These are phyloP conservation scores for Pycnonotus jocosus DNA, from an alignment of 2,113 vertebrate genomes.

Conservation along the genomic window DNA sequence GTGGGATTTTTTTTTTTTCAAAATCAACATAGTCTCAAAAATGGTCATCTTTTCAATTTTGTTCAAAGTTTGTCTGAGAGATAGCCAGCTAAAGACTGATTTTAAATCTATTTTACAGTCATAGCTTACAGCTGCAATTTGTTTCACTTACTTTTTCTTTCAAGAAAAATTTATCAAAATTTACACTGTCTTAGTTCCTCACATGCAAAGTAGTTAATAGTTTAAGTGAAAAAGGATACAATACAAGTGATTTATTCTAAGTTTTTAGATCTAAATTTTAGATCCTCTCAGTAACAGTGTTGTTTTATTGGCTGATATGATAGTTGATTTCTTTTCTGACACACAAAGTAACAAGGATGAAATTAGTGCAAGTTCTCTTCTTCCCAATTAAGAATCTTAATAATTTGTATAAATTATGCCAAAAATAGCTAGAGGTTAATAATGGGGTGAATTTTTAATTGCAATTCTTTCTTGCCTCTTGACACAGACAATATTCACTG, in stretches of 20 bases:
- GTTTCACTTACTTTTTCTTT: background rate
- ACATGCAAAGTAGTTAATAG: background rate
- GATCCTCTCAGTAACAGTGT: background rate
- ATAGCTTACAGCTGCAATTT: background rate
- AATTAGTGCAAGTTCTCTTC: background rate
- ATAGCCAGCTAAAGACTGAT: background rate
- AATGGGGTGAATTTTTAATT: constrained; percentile 51
- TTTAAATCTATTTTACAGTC: background rate
- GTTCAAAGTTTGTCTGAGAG: background rate
- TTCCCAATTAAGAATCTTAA: background rate
- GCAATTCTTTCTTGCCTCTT: constrained; percentile 34
- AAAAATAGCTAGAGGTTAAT: constrained; percentile 57
- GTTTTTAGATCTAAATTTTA: background rate
- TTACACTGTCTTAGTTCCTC: background rate
- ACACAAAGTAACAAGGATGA: background rate
- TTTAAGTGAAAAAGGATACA: background rate
- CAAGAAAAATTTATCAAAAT: background rate
- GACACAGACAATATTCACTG: constrained; percentile 36
- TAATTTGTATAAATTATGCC: constrained; percentile 32
- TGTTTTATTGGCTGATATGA: background rate
- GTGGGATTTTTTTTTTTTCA: background rate
- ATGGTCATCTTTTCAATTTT: background rate
- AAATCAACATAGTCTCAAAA: background rate
- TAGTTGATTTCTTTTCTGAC: background rate
- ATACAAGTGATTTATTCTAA: background rate